A percentile compares a stretch with the other conserved stretches of the same genome.
Evolutionary conservation across 2,797 vertebrate species (phyloP).

Genomic region (Myripristis murdjan): DNA sequence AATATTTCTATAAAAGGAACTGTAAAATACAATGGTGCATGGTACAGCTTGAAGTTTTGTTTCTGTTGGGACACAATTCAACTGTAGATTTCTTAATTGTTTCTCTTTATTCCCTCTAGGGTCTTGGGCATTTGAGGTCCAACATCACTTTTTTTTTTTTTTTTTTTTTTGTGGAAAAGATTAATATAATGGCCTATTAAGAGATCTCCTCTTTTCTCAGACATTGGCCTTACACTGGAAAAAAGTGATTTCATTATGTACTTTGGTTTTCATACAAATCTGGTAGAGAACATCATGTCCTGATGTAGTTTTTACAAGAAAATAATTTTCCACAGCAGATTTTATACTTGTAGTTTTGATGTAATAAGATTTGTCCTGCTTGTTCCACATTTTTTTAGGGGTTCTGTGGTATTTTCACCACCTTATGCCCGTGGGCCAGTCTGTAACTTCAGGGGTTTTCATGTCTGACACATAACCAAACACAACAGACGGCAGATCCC

Average conservation of each 20-base stretch:
- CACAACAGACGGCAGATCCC: neutral
- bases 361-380: no score
- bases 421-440: no score
- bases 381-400: no score
- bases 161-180: neutral
- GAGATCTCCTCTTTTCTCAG: neutral
- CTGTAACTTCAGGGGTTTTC: no score
- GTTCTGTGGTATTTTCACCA: no score
- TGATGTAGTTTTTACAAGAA: neutral
- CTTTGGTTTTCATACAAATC: constrained; percentile 1
- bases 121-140: constrained; percentile 17
- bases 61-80: constrained; percentile 33
- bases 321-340: neutral
- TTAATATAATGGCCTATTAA: neutral
- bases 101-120: constrained; percentile 37
- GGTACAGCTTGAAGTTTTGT: constrained; percentile 40
- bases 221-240: neutral
- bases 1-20: constrained; percentile 53
- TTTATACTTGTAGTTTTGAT: no score
- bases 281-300: neutral
- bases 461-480: no score
- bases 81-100: constrained; percentile 31
- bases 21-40: constrained; percentile 63
- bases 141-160: no score
- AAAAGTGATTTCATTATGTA: neutral